Evolutionary conservation across 2,113 vertebrate genomes (phyloP).

Genomic region (Sander vitreus): DNA sequence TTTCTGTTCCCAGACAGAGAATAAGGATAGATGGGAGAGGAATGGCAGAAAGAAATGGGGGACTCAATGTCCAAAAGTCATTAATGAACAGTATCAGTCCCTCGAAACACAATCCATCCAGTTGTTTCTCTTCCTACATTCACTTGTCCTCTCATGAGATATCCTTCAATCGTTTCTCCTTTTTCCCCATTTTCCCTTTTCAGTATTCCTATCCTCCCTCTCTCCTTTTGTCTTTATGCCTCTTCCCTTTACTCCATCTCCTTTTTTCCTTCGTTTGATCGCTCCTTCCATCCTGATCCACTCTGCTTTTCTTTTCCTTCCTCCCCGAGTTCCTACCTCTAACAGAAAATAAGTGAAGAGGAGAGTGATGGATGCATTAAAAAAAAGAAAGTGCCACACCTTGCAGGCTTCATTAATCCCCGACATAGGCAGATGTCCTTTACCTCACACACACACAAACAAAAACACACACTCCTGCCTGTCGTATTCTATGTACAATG

Average conservation of each 20-base stretch:
- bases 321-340: neutral
- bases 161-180: slow-evolving; percentile 24
- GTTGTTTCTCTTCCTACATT: slow-evolving; percentile 16
- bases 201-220: neutral
- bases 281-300: neutral
- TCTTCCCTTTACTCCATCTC: neutral
- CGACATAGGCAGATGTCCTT: neutral
- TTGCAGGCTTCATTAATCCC: neutral
- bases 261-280: neutral
- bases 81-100: slow-evolving; percentile 36
- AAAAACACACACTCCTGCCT: neutral
- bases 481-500: neutral
- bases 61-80: slow-evolving; percentile 41
- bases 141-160: slow-evolving; percentile 32
- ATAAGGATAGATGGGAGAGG: slow-evolving; percentile 44
- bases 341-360: slow-evolving; percentile 1
- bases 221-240: neutral
- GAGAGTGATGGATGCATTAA: slow-evolving; percentile 28
- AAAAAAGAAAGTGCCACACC: slow-evolving; percentile 24
- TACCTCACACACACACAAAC: neutral
- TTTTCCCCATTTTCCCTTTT: neutral
- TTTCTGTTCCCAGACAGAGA: slow-evolving; percentile 45
- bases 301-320: neutral
- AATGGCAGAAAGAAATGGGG: slow-evolving; percentile 37
- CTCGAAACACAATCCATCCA: slow-evolving; percentile 48